Percentiles rank a stretch among this genome's conserved stretches.
Evolutionary conservation across 2,797 vertebrate species (phyloP).

Genomic region (Galago senegalensis): DNA sequence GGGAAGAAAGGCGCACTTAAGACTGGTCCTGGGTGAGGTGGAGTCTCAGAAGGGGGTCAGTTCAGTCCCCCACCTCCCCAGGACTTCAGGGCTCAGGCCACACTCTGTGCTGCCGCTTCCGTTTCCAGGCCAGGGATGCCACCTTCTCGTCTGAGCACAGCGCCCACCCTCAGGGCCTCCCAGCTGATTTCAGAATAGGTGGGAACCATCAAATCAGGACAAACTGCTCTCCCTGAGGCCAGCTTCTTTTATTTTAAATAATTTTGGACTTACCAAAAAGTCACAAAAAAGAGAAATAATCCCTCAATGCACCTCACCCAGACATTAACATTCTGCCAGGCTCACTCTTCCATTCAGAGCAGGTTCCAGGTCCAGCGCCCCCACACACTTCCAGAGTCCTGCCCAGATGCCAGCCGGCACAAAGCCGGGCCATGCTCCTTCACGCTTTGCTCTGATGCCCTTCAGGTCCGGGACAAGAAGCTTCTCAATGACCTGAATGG

Average conservation of each 20-base stretch:
- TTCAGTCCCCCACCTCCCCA: background rate
- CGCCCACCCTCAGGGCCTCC: accelerated
- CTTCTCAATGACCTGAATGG: slow-evolving; percentile 92
- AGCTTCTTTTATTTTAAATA: background rate
- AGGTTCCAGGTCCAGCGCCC: background rate
- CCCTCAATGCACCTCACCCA: accelerated
- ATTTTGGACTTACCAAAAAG: background rate
- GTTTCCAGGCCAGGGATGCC: accelerated
- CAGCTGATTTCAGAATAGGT: accelerated
- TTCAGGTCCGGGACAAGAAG: slow-evolving; percentile 92
- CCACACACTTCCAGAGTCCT: background rate
- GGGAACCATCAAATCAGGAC: background rate
- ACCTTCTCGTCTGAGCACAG: accelerated
- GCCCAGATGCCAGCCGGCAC: no score
- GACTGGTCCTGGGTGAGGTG: no score
- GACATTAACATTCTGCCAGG: accelerated
- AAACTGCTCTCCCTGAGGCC: background rate
- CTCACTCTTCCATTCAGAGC: accelerated
- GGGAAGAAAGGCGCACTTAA: background rate
- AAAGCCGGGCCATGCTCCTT: accelerated
- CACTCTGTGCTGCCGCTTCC: accelerated
- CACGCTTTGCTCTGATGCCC: background rate
- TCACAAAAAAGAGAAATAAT: background rate
- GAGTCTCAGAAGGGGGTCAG: accelerated
- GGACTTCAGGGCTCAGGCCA: background rate